Percentiles rank a stretch among this genome's conserved stretches.
Conservation (phyloP, 1,140 invertebrate genomes). For the Samia ricini region DNA sequence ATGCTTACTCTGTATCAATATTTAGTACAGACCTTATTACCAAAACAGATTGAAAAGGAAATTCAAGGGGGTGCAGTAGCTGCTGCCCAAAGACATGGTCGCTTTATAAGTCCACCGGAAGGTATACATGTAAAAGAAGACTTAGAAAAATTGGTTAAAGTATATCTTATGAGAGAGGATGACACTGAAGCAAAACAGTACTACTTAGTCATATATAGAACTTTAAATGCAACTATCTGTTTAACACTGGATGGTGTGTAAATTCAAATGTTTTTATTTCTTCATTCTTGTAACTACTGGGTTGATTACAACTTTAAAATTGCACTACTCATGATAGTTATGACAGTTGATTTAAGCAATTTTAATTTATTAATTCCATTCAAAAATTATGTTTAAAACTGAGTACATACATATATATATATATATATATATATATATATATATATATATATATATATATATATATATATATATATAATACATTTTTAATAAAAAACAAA, state of each 20-base stretch:
- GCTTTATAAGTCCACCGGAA: constrained; percentile 61
- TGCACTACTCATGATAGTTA: no score
- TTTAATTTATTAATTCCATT: no score
- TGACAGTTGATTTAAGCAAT: no score
- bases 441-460: no score
- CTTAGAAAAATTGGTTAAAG: constrained; percentile 83
- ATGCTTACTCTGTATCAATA: constrained; percentile 92
- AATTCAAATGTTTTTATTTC: background rate
- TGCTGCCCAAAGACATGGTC: constrained; percentile 61
- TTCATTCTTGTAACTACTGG: background rate
- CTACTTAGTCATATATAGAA: constrained; percentile 88
- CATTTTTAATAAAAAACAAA: no score
- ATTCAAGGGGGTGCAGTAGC: constrained; percentile 80
- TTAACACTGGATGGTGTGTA: constrained; percentile 84
- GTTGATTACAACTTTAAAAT: no score
- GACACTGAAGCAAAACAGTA: constrained; percentile 80
- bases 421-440: no score
- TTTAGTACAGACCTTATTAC: constrained; percentile 86
- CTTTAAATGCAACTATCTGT: constrained; percentile 88
- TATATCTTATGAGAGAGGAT: constrained; percentile 81
- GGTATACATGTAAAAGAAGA: constrained; percentile 80
- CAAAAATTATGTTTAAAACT: no score
- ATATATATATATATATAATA: no score
- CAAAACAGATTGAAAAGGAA: constrained; percentile 85
- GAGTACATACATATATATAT: no score